These are phyloP conservation scores for Drosophila takahashii DNA, from an alignment of 1,140 invertebrate genomes.

Conservation along the genomic window DNA sequence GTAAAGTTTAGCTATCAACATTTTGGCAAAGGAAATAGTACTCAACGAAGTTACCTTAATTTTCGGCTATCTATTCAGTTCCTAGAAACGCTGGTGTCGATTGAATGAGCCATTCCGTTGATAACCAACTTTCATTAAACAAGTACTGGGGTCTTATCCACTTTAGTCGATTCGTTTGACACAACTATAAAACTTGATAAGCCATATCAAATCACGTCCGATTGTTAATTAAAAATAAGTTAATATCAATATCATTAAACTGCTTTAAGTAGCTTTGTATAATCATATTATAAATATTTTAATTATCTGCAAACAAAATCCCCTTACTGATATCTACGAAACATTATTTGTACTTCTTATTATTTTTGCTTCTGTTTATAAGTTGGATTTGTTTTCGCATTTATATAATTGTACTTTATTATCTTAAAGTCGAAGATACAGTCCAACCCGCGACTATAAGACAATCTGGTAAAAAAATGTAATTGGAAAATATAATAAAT, in stretches of 20 bases:
- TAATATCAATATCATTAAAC: too few species aligned
- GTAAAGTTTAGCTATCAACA: too few species aligned
- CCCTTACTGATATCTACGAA: background rate
- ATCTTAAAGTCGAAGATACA: background rate
- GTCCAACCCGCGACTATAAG: background rate
- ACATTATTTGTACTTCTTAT: background rate
- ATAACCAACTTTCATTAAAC: background rate
- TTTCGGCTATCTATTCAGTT: too few species aligned
- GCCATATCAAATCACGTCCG: too few species aligned
- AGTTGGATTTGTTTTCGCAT: background rate
- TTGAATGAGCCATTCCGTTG: background rate
- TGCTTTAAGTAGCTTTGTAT: too few species aligned
- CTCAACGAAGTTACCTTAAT: too few species aligned
- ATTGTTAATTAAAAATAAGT: background rate
- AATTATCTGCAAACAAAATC: background rate
- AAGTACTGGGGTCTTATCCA: background rate
- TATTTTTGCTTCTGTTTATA: background rate
- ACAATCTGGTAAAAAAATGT: background rate
- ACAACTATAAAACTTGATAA: background rate
- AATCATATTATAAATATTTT: background rate
- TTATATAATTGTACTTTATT: background rate
- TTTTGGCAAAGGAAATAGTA: too few species aligned
- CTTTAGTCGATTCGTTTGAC: background rate
- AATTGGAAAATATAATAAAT: background rate
- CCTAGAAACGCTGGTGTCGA: background rate